Evolutionary conservation across 2,797 vertebrate genomes (phyloP).

Genomic region (Tokudaia tokunoshimensis): DNA sequence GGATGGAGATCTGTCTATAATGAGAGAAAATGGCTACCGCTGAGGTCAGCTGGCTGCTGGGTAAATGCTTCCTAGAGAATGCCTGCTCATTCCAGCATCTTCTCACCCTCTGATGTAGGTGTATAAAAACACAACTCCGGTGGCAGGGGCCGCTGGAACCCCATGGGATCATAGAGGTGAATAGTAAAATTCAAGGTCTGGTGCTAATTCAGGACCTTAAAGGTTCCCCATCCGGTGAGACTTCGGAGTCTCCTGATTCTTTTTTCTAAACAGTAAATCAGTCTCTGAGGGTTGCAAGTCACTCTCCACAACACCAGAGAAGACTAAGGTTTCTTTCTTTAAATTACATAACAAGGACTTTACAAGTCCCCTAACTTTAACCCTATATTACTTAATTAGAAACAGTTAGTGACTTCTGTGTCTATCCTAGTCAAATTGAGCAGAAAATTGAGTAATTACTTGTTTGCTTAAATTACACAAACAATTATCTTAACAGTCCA

Average conservation of each 20-base stretch:
- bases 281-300: background rate
- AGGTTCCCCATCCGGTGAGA: background rate
- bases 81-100: fast-evolving
- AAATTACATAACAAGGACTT: slow-evolving; percentile 30
- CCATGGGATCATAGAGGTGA: background rate
- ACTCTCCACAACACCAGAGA: background rate
- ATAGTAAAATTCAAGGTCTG: background rate
- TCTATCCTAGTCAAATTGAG: slow-evolving; percentile 49
- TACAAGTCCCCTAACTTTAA: slow-evolving; percentile 18
- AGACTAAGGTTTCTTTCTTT: slow-evolving; percentile 55
- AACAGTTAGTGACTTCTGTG: slow-evolving; percentile 17
- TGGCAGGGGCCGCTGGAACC: background rate
- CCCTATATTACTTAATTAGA: slow-evolving; percentile 31
- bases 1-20: background rate
- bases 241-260: background rate
- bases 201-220: background rate
- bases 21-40: background rate
- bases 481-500: slow-evolving; percentile 56
- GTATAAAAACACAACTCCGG: background rate
- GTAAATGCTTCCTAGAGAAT: background rate
- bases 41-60: background rate
- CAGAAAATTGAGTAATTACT: slow-evolving; percentile 63
- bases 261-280: background rate
- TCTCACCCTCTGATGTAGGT: background rate
- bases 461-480: slow-evolving; percentile 64